Evolutionary conservation across 2,888 invertebrate genomes (phyloP), one percentile per base, ranked within the genome.

Genomic region (Xylophagus ater): DNA sequence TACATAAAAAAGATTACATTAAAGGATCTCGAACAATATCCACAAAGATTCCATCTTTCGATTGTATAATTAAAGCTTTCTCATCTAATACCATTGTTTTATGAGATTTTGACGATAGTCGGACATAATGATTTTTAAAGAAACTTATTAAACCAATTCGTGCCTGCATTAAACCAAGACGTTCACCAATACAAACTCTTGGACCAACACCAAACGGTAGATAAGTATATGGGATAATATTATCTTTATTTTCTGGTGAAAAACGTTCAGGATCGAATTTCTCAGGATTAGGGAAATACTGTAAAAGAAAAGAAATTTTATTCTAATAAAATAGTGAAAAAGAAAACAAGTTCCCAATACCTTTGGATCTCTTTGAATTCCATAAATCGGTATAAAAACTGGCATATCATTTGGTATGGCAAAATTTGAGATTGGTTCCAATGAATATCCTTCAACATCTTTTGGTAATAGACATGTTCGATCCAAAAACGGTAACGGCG

Each of bases 151-250:
- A 44, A 0, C 65, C 65, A 34, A 64, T 53, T 49, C 65, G 65
- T 0, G 58, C 55, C 43, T 63, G 61, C 3, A 65, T 38, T 30
- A 58, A 46, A 1, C 58, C 62, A 40, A 62, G 59, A 3, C 66
- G 57, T 48, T 65, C 64, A 0, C 65, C 65, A 40, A 66, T 62
- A 41, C 66, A 65, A 28, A 53, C 57, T 36, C 61, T 63, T 8
- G 62, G 63, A 17, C 66, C 65, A 28, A 55, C 45, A 7, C 65
- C 65, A 32, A 65, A 66, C 14, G 65, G 65, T 51, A 66, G 53
- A 44, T 61, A 65, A 4, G 61, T 57, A 31, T 57, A 62, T 2
- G 62, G 58, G 3, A 44, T 49, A 21, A 60, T 54, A 4, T 51
- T 49, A n/a, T 54, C 49, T 3, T 58, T 58, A 26, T 64, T 62